Evolutionary conservation across 2,888 invertebrate genomes (phyloP), one percentile per base, ranked within the genome.

Genomic region (Microplitis deprimator): DNA sequence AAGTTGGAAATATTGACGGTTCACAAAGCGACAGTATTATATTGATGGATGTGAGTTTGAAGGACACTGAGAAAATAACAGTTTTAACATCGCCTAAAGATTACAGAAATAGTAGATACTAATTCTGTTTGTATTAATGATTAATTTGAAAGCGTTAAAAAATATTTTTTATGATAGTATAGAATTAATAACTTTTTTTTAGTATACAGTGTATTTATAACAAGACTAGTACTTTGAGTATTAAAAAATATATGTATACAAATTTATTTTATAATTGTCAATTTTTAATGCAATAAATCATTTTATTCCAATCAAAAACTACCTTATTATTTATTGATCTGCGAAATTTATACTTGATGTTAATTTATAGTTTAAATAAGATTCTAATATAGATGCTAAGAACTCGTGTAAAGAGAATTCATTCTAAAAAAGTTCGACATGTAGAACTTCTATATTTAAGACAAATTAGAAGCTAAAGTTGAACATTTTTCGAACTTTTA

Each of bases 1-100:
- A 84, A 84, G 70, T 75, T 85, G 4, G 78, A 81, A 16, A 83
- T 79, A 16, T 85, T 82, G 68, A 80, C 79, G 2, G 39, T 80
- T 1, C 76, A 79, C 50, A 83, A 0, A 78, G 72, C 6, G 84
- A 85, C 13, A 79, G 74, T 67, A 65, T 67, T 16, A 68, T 38
- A 65, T 79, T 77, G 60, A 59, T 73, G 6, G 38, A 59, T 17
- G 61, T 60, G 6, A 50, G 50, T 10, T 50, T 50, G 50, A 50
- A 50, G 50, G 50, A 50, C 10, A 50, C 50, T 50, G 50, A 50
- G 50, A 50, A 10, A 50, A 50, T 6, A 10, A 4, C 50, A 50
- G 50, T 50, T 10, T 4, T 10, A 10, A 50, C 2, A 50, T 10
- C 50, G 6, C 4, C 70, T 8, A 20, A 6, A 6, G 62, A 70